Percentiles rank a stretch among this genome's conserved stretches.
Conservation (phyloP, 1,140 invertebrate genomes). For the Galendromus occidentalis region DNA sequence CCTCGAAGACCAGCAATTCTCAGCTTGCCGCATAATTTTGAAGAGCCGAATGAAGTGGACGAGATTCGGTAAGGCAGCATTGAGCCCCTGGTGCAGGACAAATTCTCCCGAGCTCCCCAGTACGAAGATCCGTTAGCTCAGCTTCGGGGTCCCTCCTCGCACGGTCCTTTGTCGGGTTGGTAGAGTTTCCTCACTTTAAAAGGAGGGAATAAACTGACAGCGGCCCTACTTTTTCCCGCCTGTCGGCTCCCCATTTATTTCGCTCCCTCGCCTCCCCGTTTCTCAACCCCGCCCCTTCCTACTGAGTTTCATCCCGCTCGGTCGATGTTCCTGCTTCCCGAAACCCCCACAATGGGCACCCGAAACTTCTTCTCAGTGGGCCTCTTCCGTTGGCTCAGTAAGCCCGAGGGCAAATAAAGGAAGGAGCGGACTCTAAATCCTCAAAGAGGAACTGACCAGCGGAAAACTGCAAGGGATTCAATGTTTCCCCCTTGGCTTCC, state of each 20-base stretch:
- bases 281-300: background rate
- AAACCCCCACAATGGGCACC: background rate
- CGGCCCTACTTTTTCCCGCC: background rate
- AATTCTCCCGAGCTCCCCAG: too few relatives aligned
- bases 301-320: background rate
- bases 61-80: too few relatives aligned
- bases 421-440: conserved; percentile 7
- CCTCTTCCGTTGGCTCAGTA: background rate
- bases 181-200: too few relatives aligned
- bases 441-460: conserved; percentile 2
- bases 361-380: background rate
- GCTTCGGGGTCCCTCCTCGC: too few relatives aligned
- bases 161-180: too few relatives aligned
- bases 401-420: conserved; percentile 12
- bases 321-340: background rate
- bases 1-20: too few relatives aligned
- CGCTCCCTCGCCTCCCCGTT: background rate
- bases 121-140: too few relatives aligned
- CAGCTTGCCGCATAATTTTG: too few relatives aligned
- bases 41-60: too few relatives aligned
- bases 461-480: background rate
- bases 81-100: too few relatives aligned
- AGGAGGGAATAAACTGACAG: background rate
- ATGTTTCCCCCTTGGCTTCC: background rate
- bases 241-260: background rate